Percentiles rank a stretch among this genome's conserved stretches.
These are phyloP conservation scores for Hippocampus guttulatus DNA, from an alignment of 2,113 vertebrate genomes.

Conservation along the genomic window DNA sequence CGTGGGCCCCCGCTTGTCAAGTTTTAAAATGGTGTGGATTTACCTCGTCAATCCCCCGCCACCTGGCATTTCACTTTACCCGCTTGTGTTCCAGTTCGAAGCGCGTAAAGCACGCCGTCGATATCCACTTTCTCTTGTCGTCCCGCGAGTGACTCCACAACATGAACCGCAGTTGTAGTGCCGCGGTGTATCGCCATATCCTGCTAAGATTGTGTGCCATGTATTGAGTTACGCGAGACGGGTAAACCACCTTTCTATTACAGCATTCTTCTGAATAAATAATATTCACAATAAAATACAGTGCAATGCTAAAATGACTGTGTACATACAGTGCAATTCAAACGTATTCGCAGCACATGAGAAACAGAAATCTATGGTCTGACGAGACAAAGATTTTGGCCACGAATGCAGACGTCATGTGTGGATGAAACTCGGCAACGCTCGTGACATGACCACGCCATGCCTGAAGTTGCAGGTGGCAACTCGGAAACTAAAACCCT, in stretches of 20 bases:
- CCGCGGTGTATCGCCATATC: neutral
- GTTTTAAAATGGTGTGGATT: neutral
- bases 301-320: too few species aligned
- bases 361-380: too few species aligned
- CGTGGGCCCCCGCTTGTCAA: neutral
- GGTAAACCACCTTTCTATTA: neutral
- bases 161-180: neutral
- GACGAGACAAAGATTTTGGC: neutral
- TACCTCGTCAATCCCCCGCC: neutral
- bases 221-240: neutral
- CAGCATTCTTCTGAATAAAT: neutral
- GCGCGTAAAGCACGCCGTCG: neutral
- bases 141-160: neutral
- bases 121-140: neutral
- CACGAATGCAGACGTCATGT: neutral
- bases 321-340: too few species aligned
- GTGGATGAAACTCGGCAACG: neutral
- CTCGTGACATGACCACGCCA: neutral
- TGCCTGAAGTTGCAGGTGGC: too few species aligned
- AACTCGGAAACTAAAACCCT: too few species aligned
- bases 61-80: neutral
- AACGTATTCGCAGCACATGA: too few species aligned
- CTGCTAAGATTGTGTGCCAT: neutral
- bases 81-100: neutral
- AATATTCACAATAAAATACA: too few species aligned